phyloP scores from a whole-genome alignment of 2,797 vertebrate genomes.

The Labroides dimidiatus region DNA sequence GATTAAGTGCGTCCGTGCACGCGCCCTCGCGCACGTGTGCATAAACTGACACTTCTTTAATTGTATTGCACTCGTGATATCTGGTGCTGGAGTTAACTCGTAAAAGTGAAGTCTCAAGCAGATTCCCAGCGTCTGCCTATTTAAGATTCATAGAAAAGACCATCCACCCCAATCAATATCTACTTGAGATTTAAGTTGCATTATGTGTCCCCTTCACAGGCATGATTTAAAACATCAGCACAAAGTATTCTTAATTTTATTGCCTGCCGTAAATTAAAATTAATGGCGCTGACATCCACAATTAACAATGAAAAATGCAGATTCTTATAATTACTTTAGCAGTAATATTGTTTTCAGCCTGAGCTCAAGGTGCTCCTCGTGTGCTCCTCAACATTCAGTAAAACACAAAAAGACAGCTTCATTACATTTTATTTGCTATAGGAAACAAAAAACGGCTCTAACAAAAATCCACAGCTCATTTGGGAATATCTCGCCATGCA shows the following conservation, averaged over 20 bases:
- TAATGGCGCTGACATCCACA: constrained; percentile 99
- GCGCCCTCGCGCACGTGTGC: constrained; percentile 26
- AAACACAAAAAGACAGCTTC: constrained; percentile 99
- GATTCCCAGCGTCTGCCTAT: constrained; percentile 84
- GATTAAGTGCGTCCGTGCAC: constrained; percentile 49
- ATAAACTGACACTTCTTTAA: constrained; percentile 80
- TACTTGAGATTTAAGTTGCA: constrained; percentile 89
- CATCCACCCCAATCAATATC: constrained; percentile 89
- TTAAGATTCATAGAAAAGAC: constrained; percentile 90
- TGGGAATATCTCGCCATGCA: constrained; percentile 99
- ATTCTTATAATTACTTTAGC: constrained; percentile 99
- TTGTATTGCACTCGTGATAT: constrained; percentile 79
- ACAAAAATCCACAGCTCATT: constrained; percentile 99
- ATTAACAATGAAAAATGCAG: constrained; percentile 99
- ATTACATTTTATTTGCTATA: constrained; percentile 99
- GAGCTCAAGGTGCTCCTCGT: constrained; percentile 97
- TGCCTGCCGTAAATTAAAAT: constrained; percentile 99
- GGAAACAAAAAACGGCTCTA: constrained; percentile 89
- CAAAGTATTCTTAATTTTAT: constrained; percentile 99
- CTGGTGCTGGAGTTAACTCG: constrained; percentile 79
- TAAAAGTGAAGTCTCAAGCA: constrained; percentile 87
- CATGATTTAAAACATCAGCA: constrained; percentile 99
- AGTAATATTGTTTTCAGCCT: constrained; percentile 98
- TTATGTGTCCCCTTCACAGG: constrained; percentile 88
- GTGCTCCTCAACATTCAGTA: constrained; percentile 96